A percentile compares a stretch with the other conserved stretches of the same genome.
These are phyloP conservation scores for Rhogogaster chlorosoma DNA, from an alignment of 2,888 invertebrate species.

Conservation along the genomic window DNA sequence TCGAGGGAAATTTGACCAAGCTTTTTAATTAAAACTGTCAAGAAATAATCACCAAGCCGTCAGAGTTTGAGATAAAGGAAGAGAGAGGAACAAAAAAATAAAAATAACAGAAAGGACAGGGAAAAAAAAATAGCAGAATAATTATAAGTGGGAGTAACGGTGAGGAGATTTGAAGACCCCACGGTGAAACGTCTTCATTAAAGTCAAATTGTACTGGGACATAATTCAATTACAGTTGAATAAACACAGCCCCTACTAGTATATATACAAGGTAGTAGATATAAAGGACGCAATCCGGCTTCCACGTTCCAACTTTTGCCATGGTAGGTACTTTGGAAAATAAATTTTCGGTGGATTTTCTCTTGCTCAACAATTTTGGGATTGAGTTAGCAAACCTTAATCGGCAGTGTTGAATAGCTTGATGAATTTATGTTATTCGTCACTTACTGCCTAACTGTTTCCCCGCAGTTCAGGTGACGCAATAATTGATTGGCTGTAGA, in stretches of 20 bases:
- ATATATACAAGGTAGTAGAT: slow-evolving; percentile 12
- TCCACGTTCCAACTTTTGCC: background rate
- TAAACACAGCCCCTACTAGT: background rate
- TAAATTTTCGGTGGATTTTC: background rate
- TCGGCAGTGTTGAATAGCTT: background rate
- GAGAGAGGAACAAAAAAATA: background rate
- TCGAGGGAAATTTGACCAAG: slow-evolving; percentile 4
- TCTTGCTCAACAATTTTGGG: background rate
- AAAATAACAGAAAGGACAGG: background rate
- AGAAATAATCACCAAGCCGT: slow-evolving; percentile 13
- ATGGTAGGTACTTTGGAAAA: background rate
- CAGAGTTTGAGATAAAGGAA: background rate
- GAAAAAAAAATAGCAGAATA: background rate
- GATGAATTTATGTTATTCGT: slow-evolving; percentile 8
- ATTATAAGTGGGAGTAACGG: slow-evolving; percentile 27
- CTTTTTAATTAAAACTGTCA: slow-evolving; percentile 36
- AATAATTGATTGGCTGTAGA: background rate
- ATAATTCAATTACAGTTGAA: slow-evolving; percentile 40
- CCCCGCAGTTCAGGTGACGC: background rate
- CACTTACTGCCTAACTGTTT: background rate
- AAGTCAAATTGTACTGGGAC: slow-evolving; percentile 26
- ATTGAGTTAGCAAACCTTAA: background rate
- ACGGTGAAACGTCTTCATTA: slow-evolving; percentile 30
- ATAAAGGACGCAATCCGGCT: background rate
- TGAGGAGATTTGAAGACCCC: slow-evolving; percentile 14